Conservation (phyloP, 2,888 invertebrate genomes). For the Idaea aversata region DNA sequence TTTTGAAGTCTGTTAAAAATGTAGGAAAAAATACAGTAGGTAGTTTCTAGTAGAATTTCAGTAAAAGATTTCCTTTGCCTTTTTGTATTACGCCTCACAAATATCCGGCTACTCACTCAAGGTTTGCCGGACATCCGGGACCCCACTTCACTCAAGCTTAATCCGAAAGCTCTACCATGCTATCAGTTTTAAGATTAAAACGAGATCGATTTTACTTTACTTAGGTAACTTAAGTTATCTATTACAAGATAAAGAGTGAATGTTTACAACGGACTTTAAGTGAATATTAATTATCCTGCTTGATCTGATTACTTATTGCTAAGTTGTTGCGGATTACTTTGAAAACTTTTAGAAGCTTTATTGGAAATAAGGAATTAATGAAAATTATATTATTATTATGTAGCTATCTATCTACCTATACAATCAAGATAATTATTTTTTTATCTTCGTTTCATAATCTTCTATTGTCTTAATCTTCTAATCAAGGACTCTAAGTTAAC, state of each 20-base stretch:
- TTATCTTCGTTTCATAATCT: too few species aligned
- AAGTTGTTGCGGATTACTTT: not conserved
- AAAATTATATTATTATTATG: too few species aligned
- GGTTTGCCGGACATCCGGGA: not conserved
- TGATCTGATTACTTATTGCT: not conserved
- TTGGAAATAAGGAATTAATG: too few species aligned
- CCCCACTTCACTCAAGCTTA: not conserved
- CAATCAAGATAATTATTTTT: too few species aligned
- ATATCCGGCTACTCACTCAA: not conserved
- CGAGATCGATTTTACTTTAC: constrained; percentile 1
- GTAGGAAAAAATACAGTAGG: not conserved
- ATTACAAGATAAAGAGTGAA: not conserved
- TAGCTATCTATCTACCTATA: too few species aligned
- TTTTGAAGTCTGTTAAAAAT: not conserved
- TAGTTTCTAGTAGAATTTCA: not conserved
- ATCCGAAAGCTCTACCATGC: not conserved
- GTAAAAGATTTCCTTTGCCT: constrained; percentile 1
- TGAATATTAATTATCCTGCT: not conserved
- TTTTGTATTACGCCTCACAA: not conserved
- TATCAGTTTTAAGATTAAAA: not conserved
- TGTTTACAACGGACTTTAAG: not conserved
- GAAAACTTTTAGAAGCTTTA: not conserved
- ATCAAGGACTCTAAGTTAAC: too few species aligned
- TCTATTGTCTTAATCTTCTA: too few species aligned
- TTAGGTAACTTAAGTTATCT: not conserved